phyloP scores from a whole-genome alignment of 2,113 vertebrate genomes.

The Grallaria varia region DNA sequence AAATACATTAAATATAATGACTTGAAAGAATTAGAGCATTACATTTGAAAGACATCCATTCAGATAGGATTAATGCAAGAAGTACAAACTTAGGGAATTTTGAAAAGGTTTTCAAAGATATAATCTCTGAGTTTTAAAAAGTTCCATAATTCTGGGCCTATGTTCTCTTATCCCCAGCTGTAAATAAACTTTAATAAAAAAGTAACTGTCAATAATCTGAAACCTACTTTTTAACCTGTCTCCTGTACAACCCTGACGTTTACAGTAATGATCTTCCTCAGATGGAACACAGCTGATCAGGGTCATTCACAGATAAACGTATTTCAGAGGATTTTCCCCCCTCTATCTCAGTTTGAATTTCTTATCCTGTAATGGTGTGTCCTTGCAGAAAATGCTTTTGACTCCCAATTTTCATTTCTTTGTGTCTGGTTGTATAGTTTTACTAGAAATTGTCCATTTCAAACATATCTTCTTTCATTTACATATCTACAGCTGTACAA shows the following conservation, averaged over 20 bases:
- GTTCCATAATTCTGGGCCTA: constrained; percentile 48
- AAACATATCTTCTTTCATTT: background rate
- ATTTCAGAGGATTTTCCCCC: constrained; percentile 74
- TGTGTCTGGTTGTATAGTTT: background rate
- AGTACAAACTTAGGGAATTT: constrained; percentile 58
- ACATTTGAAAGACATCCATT: constrained; percentile 36
- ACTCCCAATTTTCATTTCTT: constrained; percentile 38
- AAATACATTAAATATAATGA: constrained; percentile 17
- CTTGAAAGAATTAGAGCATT: constrained; percentile 42
- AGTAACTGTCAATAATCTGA: constrained; percentile 70
- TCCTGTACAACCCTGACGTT: constrained; percentile 56
- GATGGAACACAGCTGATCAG: constrained; percentile 71
- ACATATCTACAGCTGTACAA: background rate
- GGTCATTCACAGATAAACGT: constrained; percentile 76
- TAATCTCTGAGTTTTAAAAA: constrained; percentile 65
- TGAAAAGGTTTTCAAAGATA: constrained; percentile 61
- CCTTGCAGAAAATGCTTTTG: constrained; percentile 52
- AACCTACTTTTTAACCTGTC: constrained; percentile 71
- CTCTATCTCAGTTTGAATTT: constrained; percentile 69
- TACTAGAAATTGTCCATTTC: constrained; percentile 6
- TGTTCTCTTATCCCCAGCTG: constrained; percentile 55
- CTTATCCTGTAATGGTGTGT: constrained; percentile 66
- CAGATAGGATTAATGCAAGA: constrained; percentile 43
- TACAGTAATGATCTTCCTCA: constrained; percentile 54
- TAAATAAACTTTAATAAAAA: constrained; percentile 73